These are phyloP conservation scores for Pandemis corylana DNA, from an alignment of 2,888 invertebrate genomes.

Conservation along the genomic window DNA sequence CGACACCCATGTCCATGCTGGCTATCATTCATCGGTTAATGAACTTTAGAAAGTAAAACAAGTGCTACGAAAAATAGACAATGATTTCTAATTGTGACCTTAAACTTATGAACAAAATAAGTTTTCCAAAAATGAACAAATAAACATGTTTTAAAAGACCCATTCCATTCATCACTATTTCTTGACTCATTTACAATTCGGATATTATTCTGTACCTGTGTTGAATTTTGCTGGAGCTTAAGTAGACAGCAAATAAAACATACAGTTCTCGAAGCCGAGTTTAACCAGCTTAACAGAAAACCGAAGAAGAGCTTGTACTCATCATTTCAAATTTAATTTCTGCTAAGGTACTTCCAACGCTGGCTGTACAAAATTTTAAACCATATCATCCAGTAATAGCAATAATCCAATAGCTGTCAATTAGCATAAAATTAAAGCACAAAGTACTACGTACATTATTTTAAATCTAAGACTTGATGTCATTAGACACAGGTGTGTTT, in stretches of 20 bases:
- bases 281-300: neutral
- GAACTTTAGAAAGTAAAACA: neutral
- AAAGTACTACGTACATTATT: neutral
- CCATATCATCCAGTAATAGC: neutral
- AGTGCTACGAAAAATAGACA: neutral
- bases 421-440: neutral
- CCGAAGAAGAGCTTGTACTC: neutral
- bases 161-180: neutral
- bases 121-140: neutral
- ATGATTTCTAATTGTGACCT: neutral
- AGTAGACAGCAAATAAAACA: neutral
- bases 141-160: neutral
- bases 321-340: neutral
- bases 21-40: too few species aligned
- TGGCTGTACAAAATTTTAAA: neutral
- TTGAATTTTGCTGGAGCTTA: neutral
- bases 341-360: neutral
- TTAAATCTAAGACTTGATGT: constrained; percentile 1
- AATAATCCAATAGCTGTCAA: neutral
- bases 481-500: neutral
- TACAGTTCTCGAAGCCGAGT: too few species aligned
- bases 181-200: neutral
- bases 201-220: neutral
- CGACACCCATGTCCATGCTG: too few species aligned
- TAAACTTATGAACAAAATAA: neutral